Evolutionary conservation across 2,113 vertebrate genomes (phyloP), one percentile per base, ranked within the genome.

Genomic region (Myiagra hebetior): DNA sequence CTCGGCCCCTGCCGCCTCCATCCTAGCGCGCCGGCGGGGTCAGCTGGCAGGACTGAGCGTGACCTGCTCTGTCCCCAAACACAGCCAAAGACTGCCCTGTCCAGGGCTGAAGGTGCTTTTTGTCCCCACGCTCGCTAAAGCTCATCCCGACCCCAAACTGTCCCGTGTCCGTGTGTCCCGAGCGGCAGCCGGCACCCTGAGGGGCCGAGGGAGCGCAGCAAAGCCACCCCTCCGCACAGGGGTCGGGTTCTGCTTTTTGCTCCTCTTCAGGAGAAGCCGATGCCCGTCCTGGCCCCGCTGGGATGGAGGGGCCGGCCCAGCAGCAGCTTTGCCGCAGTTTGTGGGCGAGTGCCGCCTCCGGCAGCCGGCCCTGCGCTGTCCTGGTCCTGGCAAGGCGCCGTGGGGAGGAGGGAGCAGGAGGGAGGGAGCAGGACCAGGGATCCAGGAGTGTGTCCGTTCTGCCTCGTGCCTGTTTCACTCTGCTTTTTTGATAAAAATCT

Each of bases 401-500:
- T 14, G 10, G 91, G 83, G 37, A 85, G 47, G 30, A 87, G 76
- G 57, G 33, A 80, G 83, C 21, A 0, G 83, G 72, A 92, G 35
- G 74, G 60, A 84, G 57, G 68, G 84, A 95, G 97, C 89, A 55
- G 87, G 86, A 88, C 28, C 10, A 4, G 52, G 76, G 72, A 57
- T 50, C 79, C 90, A 33, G 1, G 7, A 2, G 33, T 10, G 87
- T 56, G 70, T 42, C 78, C 72, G 11, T 49, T 83, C 94, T 87
- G 89, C 69, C 49, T 55, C 75, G 6, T 11, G 37, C 83, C 37
- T 9, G 6, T 8, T 11, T 93, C 95, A 99, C 92, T 99, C 99
- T 0, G 98, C 98, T 94, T 99, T 99, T 95, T 99, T 99, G 97
- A 99, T 99, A 96, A 99, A 99, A 95, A 99, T 99, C 99, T 99